Base-by-base conservation (phyloP, 2,113 vertebrate species). In the Ameiurus melas region DNA sequence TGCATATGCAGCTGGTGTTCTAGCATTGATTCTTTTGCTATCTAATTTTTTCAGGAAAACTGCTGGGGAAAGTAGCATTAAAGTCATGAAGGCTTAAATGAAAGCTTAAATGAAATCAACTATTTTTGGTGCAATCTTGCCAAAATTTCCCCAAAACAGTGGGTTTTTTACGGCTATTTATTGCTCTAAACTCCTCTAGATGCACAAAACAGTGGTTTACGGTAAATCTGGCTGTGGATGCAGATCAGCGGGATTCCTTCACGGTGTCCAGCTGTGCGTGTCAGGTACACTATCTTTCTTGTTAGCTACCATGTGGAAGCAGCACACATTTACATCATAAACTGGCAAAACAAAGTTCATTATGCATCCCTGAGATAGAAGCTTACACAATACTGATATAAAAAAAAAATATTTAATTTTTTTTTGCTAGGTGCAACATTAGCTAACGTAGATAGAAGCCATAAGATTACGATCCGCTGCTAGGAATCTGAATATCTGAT, bases 11-110 rank as follows among this genome's bases (percentile, higher is more conserved):
- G 60, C 75, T 64, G 62, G 80, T 86, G 47, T 73, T 39, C 81
- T 83, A 83, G 90, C 53, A 51, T 83, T 86, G 14, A 83, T 58
- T 86, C 77, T 82, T 77, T 51, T 62, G 57, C 73, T 39, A 77
- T 83, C 60, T 88, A 88, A 92, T 57, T 81, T 75, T 27, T 55
- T n/a, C 77, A 43, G 20, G 66, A 85, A 82, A 89, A 88, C 87
- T 89, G 83, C 22, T 71, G 47, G 43, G 43, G 80, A 84, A 57
- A 89, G 25, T 80, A 78, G 43, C 58, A 88, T 78, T 83, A 70
- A 78, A 88, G 33, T 53, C 70, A 88, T 14, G 71, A 0, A 83
- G 68, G 25, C 82, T n/a, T n/a, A n/a, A n/a, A n/a, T n/a, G n/a
- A n/a, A n/a, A 7, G 85, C 60, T 77, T 47, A 19, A 80, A 20